Evolutionary conservation across 2,113 vertebrate species (phyloP), one percentile per base, ranked within the genome.

Genomic region (Apistogramma diplotaenia): DNA sequence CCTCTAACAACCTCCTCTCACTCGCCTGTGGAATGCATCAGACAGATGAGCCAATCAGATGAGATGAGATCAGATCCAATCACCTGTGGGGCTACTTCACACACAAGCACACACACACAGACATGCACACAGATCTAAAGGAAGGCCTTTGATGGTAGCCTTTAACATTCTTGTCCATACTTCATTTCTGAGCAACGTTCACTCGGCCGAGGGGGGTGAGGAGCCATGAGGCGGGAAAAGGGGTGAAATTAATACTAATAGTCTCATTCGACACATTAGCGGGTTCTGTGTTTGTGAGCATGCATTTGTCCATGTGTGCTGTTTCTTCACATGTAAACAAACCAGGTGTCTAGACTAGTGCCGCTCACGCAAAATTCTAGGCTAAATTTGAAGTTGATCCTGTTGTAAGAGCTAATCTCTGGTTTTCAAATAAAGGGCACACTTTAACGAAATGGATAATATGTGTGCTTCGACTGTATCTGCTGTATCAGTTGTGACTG

Each of bases 161-260:
- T 82, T 94, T 94, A 94, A 92, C 89, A 95, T 95, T 94, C 94
- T 76, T 78, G 82, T 87, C 92, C 92, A 93, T 85, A 91, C 92
- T 81, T 92, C 81, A 86, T 92, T 85, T 92, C 84, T 89, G 79
- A 89, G 74, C 83, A 60, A 84, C 61, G 80, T 80, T 92, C 81
- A 72, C 60, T 88, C 88, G 87, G 91, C 88, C 43, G 4, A 85
- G 82, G 70, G 88, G 79, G 74, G 85, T 59, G 78, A 76, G 75
- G 33, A 89, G 74, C 78, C 73, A 85, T 25, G 72, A 89, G 85
- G 85, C 25, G 27, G 82, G 78, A 72, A 83, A 74, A 25, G 51
- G 60, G 82, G n/a, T 25, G 76, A 87, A 87, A 85, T 90, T 87
- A 89, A 82, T 59, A 82, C 71, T 58, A 83, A 61, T 70, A 65